Evolutionary conservation across 2,797 vertebrate genomes (phyloP).

Genomic region (Orestias chungarensis): DNA sequence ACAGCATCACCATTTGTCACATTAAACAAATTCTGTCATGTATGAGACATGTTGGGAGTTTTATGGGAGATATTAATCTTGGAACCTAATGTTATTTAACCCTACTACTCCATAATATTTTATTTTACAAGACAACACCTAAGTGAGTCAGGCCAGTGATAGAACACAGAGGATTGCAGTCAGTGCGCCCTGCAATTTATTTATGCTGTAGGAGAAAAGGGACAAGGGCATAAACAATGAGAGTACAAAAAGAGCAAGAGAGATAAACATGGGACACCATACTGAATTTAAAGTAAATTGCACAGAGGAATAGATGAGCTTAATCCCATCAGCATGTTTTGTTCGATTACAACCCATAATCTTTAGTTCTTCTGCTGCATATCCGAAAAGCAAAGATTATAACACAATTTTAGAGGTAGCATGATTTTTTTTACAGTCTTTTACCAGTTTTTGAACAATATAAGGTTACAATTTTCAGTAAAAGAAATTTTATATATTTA

Average conservation of each 20-base stretch:
- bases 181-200: slow-evolving; percentile 37
- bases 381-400: not conserved
- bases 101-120: slow-evolving; percentile 50
- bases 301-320: not conserved
- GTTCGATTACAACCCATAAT: not conserved
- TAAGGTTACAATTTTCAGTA: not conserved
- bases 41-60: slow-evolving; percentile 47
- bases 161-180: slow-evolving; percentile 51
- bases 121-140: slow-evolving; percentile 56
- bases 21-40: slow-evolving; percentile 62
- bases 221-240: slow-evolving; percentile 15
- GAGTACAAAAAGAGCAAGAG: slow-evolving; percentile 14
- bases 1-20: slow-evolving; percentile 40
- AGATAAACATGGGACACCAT: slow-evolving; percentile 22
- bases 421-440: too few species aligned
- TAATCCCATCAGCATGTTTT: not conserved
- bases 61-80: slow-evolving; percentile 60
- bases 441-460: not conserved
- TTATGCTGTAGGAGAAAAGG: slow-evolving; percentile 39
- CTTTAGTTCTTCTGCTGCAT: not conserved
- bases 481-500: too few species aligned
- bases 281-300: slow-evolving; percentile 9
- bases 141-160: slow-evolving; percentile 30
- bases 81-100: slow-evolving; percentile 49
- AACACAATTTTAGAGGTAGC: too few species aligned